phyloP scores from a whole-genome alignment of 2,797 vertebrate species.

The Peromyscus nudipes region DNA sequence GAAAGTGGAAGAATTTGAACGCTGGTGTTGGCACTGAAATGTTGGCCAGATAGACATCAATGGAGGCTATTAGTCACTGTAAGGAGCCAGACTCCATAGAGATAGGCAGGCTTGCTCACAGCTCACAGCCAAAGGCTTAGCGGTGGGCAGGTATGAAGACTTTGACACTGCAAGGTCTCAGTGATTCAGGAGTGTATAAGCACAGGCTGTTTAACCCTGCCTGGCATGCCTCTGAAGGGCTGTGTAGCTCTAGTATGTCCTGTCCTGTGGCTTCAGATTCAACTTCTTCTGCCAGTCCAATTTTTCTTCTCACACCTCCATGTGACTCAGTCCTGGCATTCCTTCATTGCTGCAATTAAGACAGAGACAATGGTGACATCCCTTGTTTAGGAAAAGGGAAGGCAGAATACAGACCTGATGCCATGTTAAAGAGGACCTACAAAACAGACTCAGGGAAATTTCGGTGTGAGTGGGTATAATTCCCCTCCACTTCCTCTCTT shows the following conservation, averaged over 20 bases:
- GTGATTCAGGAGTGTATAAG: background rate
- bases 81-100: rapidly evolving
- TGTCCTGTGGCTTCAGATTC: background rate
- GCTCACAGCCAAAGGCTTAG: background rate
- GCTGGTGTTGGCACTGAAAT: background rate
- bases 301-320: background rate
- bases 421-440: too few species aligned
- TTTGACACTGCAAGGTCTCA: background rate
- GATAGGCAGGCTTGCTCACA: background rate
- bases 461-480: background rate
- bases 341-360: background rate
- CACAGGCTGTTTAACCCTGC: background rate
- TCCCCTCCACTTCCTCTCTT: too few species aligned
- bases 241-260: background rate
- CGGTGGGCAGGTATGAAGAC: background rate
- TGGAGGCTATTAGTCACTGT: rapidly evolving
- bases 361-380: background rate
- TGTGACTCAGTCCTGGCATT: background rate
- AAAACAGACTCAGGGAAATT: background rate
- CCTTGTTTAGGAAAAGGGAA: too few species aligned
- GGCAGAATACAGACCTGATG: background rate
- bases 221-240: background rate
- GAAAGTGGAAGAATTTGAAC: background rate
- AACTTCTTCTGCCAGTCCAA: rapidly evolving
- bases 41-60: background rate